Evolutionary conservation across 2,888 invertebrate genomes (phyloP), one percentile per base, ranked within the genome.

Genomic region (Heterodera filipjevi): DNA sequence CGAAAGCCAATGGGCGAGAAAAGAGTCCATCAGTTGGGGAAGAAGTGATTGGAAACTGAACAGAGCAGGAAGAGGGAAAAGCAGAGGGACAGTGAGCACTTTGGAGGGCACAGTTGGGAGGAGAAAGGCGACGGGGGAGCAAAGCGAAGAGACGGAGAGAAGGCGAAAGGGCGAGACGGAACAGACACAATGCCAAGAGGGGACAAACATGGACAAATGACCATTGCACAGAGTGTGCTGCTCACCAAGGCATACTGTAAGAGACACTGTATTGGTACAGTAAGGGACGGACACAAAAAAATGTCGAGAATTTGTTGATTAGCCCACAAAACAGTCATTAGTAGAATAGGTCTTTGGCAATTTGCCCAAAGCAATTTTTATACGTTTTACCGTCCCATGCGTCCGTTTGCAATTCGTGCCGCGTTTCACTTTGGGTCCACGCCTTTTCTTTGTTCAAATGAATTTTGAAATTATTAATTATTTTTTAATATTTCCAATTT

Each of bases 31-130:
- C 46, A 72, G 72, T 44, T 32, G 53, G 35, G 53, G 72, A 2
- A 72, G 22, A 33, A 30, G n/a, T 16, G 72, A 72, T 39, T 46
- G 39, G 72, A 39, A 39, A 16, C 53, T n/a, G 44, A 53, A 44
- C 72, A 72, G 72, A 3, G 5, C 72, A 46, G 72, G 72, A 19
- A 72, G 72, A 3, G 72, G 72, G 53, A 53, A 72, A 3, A 72
- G 32, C 27, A 72, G 72, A 16, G 39, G 39, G 19, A 53, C 46
- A 16, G 39, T 49, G n/a, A 72, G 53, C 72, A 72, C 46, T 35
- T 46, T 32, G 14, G 72, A 44, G 44, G 72, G 27, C 2, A 35
- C 33, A 32, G 32, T 32, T 32, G 16, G 68, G 6, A 68, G 16
- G 30, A 10, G 33, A 16, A 68, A 35, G 3, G 33, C 30, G 3